These are phyloP conservation scores for Orchestia grillus DNA, from an alignment of 1,140 invertebrate genomes.

Conservation along the genomic window DNA sequence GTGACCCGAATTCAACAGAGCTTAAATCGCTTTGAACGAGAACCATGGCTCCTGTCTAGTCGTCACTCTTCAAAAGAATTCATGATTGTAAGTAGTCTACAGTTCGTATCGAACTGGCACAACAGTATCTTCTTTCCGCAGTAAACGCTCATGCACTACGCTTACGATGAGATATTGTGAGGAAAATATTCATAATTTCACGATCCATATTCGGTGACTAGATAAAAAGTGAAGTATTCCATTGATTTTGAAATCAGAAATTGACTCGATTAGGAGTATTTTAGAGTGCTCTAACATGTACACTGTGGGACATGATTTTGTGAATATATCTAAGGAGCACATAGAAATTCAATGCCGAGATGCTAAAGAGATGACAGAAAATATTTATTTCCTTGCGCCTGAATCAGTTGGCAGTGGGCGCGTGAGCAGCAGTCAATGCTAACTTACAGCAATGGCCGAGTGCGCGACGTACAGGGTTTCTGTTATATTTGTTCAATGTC, in stretches of 20 bases:
- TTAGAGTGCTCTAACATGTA: background rate
- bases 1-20: no score
- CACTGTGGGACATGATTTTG: background rate
- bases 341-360: background rate
- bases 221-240: background rate
- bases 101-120: background rate
- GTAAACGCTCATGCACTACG: background rate
- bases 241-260: background rate
- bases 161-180: background rate
- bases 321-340: background rate
- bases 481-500: background rate
- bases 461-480: background rate
- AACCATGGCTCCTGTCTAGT: no score
- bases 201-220: background rate
- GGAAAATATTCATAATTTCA: background rate
- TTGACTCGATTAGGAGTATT: background rate
- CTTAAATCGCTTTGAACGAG: no score
- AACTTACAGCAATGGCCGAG: background rate
- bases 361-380: background rate
- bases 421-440: background rate
- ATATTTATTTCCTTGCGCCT: background rate
- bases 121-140: background rate
- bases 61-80: no score
- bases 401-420: background rate
- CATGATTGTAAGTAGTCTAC: background rate